phyloP scores from a whole-genome alignment of 2,113 vertebrate genomes.

The Cardinalis cardinalis region DNA sequence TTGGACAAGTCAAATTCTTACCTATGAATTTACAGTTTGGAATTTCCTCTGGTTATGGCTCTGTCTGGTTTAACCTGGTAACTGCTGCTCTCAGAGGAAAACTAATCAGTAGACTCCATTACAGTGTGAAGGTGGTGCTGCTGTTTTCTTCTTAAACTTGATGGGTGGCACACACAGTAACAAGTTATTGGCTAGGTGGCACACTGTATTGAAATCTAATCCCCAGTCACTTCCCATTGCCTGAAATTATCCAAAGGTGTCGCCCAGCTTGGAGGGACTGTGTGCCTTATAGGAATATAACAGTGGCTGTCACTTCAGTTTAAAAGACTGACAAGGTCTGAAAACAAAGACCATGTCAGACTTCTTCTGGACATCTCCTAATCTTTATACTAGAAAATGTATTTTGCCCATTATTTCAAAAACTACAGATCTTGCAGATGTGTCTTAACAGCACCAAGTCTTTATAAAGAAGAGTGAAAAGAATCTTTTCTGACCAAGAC shows the following conservation, averaged over 20 bases:
- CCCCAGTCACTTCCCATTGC: background rate
- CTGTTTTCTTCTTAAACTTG: background rate
- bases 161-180: background rate
- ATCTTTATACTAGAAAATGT: background rate
- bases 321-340: background rate
- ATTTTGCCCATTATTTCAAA: background rate
- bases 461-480: background rate
- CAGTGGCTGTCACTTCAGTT: background rate
- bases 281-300: background rate
- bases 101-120: background rate
- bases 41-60: background rate
- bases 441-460: background rate
- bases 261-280: background rate
- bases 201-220: background rate
- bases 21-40: background rate
- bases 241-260: background rate
- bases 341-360: background rate
- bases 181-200: background rate
- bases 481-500: background rate
- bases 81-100: background rate
- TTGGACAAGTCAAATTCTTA: background rate
- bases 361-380: background rate
- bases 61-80: background rate
- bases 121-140: background rate
- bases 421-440: background rate